Evolutionary conservation across 2,797 vertebrate species (phyloP), one percentile per base, ranked within the genome.

Genomic region (Gadopsis marmoratus): DNA sequence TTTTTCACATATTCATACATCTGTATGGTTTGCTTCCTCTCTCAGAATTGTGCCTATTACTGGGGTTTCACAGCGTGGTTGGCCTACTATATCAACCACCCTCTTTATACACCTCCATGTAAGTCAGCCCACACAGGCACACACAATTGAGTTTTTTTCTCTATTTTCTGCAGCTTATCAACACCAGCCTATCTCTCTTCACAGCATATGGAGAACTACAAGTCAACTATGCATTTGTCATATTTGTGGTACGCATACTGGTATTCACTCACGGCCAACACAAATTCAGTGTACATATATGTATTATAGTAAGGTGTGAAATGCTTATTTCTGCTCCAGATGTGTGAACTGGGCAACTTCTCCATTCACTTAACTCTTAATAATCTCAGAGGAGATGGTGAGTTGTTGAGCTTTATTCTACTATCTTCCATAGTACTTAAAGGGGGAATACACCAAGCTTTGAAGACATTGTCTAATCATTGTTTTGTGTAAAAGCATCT

Each of bases 51-150:
- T 87, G 88, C 93, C 14, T 97, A 97, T 93, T 98, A 97, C 88
- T 98, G 97, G 97, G 94, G 96, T n/a, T 97, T 97, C 94, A 95
- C 97, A 80, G 96, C 96, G 51, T 98, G 96, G 97, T 84, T 97
- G 87, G 96, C 97, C 26, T 98, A 97, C 84, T 96, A 97, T 67
- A 97, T 98, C 86, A 98, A 98, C 91, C 97, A 97, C 72, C 97
- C 97, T 73, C 96, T 98, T 76, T 98, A 98, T 82, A 97, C 97
- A 60, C 96, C 97, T 71, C 97, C 97, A 76, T 95, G 97, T 97
- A 75, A 92, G 91, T 85, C 31, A 11, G 21, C 14, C 2, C 3
- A 31, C 14, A 23, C n/a, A 60, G 9, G 50, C 41, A 62, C 41
- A 55, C 55, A 74, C 51, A 66, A 8, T 21, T 48, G 3, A 2